Percentiles rank a stretch among this genome's conserved stretches.
Evolutionary conservation across 2,797 vertebrate species (phyloP).

Genomic region (Carcharodon carcharias): DNA sequence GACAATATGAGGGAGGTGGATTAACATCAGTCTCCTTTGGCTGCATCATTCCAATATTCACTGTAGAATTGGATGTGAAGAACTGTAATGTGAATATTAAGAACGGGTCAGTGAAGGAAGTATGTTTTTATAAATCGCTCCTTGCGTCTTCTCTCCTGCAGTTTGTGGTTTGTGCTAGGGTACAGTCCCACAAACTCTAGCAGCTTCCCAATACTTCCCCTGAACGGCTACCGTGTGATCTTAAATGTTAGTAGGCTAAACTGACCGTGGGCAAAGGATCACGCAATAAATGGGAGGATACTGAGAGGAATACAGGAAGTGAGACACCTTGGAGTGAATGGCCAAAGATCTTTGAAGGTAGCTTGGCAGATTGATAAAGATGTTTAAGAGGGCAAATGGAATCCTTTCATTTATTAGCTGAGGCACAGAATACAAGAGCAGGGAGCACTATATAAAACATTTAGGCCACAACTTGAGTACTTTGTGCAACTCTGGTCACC

Average conservation of each 20-base stretch:
- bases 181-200: neutral
- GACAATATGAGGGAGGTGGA: neutral
- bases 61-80: neutral
- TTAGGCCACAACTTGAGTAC: no score
- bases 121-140: neutral
- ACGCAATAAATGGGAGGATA: no score
- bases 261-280: neutral
- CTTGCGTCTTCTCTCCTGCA: neutral
- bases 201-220: neutral
- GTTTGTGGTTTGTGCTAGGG: neutral
- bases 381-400: no score
- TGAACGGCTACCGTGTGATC: neutral
- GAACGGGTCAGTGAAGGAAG: neutral
- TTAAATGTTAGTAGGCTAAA: neutral
- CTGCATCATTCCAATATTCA: neutral
- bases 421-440: no score
- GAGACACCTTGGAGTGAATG: no score
- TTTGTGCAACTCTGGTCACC: no score
- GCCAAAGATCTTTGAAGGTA: no score
- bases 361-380: no score
- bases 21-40: neutral
- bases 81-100: neutral
- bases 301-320: no score
- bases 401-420: no score
- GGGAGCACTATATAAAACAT: no score